Conservation (phyloP, 2,797 vertebrate genomes). For the Brachyalestes nurse region DNA sequence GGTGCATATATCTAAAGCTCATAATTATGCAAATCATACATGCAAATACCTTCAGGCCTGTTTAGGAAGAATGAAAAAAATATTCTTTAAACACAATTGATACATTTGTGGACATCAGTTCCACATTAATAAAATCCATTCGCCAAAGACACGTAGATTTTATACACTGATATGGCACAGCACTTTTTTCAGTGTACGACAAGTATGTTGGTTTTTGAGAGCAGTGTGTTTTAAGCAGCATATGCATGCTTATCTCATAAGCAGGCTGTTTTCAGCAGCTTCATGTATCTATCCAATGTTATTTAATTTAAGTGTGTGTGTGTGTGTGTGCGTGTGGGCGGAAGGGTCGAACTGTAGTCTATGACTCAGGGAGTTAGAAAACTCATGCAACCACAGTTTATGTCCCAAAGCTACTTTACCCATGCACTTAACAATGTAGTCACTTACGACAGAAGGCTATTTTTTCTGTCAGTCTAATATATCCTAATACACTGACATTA, state of each 20-base stretch:
- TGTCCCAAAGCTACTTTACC: conserved; percentile 8
- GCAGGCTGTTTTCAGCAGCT: not conserved
- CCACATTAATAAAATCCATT: too few relatives aligned
- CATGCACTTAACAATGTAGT: not conserved
- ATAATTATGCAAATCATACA: too few relatives aligned
- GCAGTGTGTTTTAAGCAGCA: not conserved
- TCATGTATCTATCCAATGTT: not conserved
- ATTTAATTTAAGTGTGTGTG: not conserved
- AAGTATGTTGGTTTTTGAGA: too few relatives aligned
- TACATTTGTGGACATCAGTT: too few relatives aligned
- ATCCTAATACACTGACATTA: not conserved
- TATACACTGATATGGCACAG: too few relatives aligned
- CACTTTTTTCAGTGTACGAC: too few relatives aligned
- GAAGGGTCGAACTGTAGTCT: not conserved
- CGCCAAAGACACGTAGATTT: too few relatives aligned
- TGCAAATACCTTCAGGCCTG: too few relatives aligned
- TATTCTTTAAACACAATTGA: not conserved
- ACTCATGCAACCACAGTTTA: not conserved
- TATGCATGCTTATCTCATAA: not conserved
- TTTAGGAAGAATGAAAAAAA: too few relatives aligned
- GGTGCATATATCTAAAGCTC: too few relatives aligned
- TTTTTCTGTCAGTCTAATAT: not conserved
- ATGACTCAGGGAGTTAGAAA: conserved; percentile 12
- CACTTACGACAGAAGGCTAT: not conserved
- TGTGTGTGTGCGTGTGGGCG: not conserved